Evolutionary conservation across 2,797 vertebrate genomes (phyloP), one percentile per base, ranked within the genome.

Genomic region (Alcedo atthis): DNA sequence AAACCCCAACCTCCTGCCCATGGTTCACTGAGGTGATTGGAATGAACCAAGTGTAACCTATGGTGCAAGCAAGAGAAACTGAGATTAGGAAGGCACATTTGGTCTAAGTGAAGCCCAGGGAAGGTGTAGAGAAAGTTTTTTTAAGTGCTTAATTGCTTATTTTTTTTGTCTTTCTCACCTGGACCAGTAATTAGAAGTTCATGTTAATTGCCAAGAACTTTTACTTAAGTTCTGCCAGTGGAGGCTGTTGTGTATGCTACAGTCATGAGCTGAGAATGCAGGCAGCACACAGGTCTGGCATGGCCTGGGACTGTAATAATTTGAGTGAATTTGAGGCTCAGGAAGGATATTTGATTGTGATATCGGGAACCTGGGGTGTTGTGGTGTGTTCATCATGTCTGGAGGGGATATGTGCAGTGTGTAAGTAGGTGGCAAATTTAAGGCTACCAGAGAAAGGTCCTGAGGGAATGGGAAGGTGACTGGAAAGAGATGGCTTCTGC

Each of bases 1-100:
- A 18, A 58, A 1, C 9, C 35, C 32, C 28, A 63, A 0, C 4
- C n/a, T 68, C 33, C 46, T 57, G 45, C 8, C 9, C 24, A 2
- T 11, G 7, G 15, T 19, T 82, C 49, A 79, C 2, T 48, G 59
- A 61, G 30, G 17, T 1, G 2, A 12, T 9, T 55, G 20, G 6
- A 32, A 15, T 2, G 13, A 61, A 79, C 7, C 0, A 1, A 19
- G 14, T 10, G 24, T 64, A 33, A 55, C 33, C 28, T 61, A 35
- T 68, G 37, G 12, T 53, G n/a, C 24, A 43, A 45, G 8, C 15
- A 37, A 37, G 42, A 82, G 46, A 28, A 92, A 2, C 28, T 82
- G 46, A 62, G 15, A 32, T 77, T 62, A 69, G 81, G 43, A 83
- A 85, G 9, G 14, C 48, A 1, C 43, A 6, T 59, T n/a, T 71